phyloP scores from a whole-genome alignment of 2,113 vertebrate genomes.

The Falco punctatus region DNA sequence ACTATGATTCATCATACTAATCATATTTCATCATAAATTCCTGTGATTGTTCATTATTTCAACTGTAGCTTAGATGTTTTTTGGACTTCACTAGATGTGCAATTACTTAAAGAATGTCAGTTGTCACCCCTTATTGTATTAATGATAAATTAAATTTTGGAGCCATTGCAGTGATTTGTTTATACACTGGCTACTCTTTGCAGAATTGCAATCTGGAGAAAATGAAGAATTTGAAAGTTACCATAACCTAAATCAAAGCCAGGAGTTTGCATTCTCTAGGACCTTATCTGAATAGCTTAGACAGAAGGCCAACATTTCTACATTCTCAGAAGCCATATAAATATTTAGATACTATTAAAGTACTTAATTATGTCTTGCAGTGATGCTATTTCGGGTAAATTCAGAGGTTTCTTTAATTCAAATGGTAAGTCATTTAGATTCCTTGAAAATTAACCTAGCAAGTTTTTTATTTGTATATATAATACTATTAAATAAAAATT shows the following conservation, averaged over 20 bases:
- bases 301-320: neutral
- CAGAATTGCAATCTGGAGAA: neutral
- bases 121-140: neutral
- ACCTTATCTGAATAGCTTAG: neutral
- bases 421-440: neutral
- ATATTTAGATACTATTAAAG: neutral
- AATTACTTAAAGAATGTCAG: neutral
- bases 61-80: neutral
- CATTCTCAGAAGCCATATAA: neutral
- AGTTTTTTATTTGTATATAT: neutral
- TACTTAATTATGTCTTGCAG: neutral
- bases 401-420: neutral
- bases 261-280: neutral
- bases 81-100: neutral
- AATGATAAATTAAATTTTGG: neutral
- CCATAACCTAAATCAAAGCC: neutral
- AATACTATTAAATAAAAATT: neutral
- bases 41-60: slow-evolving; percentile 43
- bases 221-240: neutral
- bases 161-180: neutral
- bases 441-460: neutral
- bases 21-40: neutral
- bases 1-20: slow-evolving; percentile 6
- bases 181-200: neutral
- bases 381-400: neutral